A percentile compares a stretch with the other conserved stretches of the same genome.
These are phyloP conservation scores for Petrocephalus microphthalmus DNA, from an alignment of 2,113 vertebrate genomes.

Conservation along the genomic window DNA sequence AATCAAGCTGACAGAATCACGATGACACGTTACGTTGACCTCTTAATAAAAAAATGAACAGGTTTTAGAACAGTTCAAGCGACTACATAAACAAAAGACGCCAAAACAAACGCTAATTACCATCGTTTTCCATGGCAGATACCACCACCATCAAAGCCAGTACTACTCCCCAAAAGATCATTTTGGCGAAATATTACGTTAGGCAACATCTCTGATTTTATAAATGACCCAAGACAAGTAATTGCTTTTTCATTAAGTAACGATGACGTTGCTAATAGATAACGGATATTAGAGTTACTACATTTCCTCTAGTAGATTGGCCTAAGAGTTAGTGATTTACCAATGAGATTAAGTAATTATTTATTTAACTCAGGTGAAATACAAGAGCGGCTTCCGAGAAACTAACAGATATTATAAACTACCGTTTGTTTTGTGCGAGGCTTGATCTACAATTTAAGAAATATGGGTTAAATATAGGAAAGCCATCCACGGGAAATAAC, in stretches of 20 bases:
- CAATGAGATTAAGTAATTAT: background rate
- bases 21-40: slow-evolving; percentile 41
- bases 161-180: background rate
- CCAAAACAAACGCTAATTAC: background rate
- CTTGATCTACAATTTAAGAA: background rate
- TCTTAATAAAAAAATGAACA: slow-evolving; percentile 25
- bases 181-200: background rate
- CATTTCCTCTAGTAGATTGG: background rate
- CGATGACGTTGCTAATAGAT: background rate
- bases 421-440: background rate
- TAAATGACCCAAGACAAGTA: background rate
- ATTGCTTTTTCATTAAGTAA: background rate
- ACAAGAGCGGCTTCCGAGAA: background rate
- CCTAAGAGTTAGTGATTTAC: background rate
- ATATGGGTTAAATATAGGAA: background rate
- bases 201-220: background rate
- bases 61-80: slow-evolving; percentile 29
- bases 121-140: background rate
- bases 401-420: background rate
- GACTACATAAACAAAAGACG: background rate
- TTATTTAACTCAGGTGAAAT: background rate
- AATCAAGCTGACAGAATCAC: slow-evolving; percentile 27
- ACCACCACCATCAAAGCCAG: background rate
- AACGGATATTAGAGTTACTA: background rate
- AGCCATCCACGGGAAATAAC: background rate